Base-by-base conservation (phyloP, 1,140 invertebrate species). In the Lucilia cuprina region DNA sequence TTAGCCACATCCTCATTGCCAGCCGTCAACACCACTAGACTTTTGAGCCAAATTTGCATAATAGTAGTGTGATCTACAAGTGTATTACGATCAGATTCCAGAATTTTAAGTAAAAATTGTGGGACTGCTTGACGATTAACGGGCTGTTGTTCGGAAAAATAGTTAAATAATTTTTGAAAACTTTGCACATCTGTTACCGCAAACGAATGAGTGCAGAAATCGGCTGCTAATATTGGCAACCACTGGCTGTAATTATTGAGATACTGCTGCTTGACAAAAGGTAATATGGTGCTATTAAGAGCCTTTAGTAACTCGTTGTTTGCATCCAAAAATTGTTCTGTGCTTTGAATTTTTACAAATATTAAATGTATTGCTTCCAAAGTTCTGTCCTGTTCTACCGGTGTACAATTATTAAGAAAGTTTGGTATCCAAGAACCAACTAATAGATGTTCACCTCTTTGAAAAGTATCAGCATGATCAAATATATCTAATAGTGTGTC, bases 21-120 rank as follows among this genome's bases (percentile, higher is more conserved):
- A 3, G 89, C 85, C 9, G 84, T 87, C 8, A 91, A 78, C 5
- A 89, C 84, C 2, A 91, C 88, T 25, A 90, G 13, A 2, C 89
- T 90, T 74, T 87, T 90, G 0, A 91, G 82, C 90, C 90, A 91
- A 1, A 90, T 86, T 70, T 90, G 87, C 0, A 91, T 85, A 8
- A 91, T 84, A 0, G 86, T 83, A 3, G 86, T 55, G 17, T 74
- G 13, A 35, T 85, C 84, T 0, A 82, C 60, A 41, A 12, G 85
- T 5, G 80, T 74, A 35, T 55, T 77, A n/a, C 49, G 74, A 0
- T 83, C 65, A 14, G 41, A n/a, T 47, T 65, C 80, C 3, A 90
- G 77, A 5, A 91, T 84, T 25, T 87, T 82, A 0, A 87, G 82
- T 35, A 91, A 19, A 83, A 91, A 84, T 65, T 90, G 87, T 0